A percentile compares a stretch with the other conserved stretches of the same genome.
Conservation (phyloP, 2,113 vertebrate genomes). For the Melanerpes formicivorus region DNA sequence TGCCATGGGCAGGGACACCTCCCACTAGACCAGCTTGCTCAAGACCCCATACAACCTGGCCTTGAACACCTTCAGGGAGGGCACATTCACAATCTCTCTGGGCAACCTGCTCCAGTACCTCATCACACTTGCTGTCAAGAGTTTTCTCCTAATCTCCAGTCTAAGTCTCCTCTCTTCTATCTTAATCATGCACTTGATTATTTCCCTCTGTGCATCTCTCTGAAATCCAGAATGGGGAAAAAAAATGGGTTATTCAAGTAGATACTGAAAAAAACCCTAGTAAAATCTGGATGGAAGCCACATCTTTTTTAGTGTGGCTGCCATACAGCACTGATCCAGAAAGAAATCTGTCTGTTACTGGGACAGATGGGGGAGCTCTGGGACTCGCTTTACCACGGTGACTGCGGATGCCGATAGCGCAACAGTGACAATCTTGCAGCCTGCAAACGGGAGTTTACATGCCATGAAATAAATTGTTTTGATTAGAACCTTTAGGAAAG, state of each 20-base stretch:
- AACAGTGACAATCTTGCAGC: constrained; percentile 73
- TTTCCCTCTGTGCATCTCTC: constrained; percentile 17
- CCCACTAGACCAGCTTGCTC: too few relatives aligned
- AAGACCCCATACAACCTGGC: too few relatives aligned
- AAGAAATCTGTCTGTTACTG: constrained; percentile 66
- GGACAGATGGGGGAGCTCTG: constrained; percentile 85
- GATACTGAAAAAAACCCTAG: constrained; percentile 32
- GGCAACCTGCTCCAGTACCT: too few relatives aligned
- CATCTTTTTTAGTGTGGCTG: constrained; percentile 36
- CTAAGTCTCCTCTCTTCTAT: too few relatives aligned
- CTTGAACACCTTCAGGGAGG: too few relatives aligned
- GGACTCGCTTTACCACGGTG: constrained; percentile 68
- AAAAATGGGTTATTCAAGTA: constrained; percentile 27
- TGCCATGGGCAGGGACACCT: too few relatives aligned
- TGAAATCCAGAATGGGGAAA: not conserved
- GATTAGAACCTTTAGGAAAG: constrained; percentile 85
- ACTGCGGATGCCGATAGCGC: constrained; percentile 8
- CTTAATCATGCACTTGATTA: not conserved
- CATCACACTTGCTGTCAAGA: too few relatives aligned
- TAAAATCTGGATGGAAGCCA: constrained; percentile 16
- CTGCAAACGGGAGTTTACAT: constrained; percentile 79
- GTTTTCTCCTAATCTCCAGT: too few relatives aligned
- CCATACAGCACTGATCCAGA: constrained; percentile 62
- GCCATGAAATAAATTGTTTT: constrained; percentile 84
- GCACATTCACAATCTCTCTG: too few relatives aligned